Evolutionary conservation across 2,797 vertebrate species (phyloP), one percentile per base, ranked within the genome.

Genomic region (Nasua narica): DNA sequence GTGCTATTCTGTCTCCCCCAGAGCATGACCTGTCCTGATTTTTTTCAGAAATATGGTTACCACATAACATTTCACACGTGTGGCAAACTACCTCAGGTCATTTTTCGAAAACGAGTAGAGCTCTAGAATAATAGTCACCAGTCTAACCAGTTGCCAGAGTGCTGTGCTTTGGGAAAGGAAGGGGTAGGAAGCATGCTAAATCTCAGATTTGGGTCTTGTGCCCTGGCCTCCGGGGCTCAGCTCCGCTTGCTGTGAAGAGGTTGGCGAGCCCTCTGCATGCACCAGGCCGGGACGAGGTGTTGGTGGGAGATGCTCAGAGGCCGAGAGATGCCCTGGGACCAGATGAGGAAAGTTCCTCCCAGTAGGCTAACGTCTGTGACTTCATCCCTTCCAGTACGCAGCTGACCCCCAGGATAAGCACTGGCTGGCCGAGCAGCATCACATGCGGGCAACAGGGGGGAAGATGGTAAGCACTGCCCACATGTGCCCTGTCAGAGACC

Each of bases 401-500:
- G 99, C 99, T 0, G 99, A 99, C 96, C 99, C 99, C 0, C 99
- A 99, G 97, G 99, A 99, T 97, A 99, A 99, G 98, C 99, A 99
- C 98, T 99, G 99, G 99, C 98, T 99, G 98, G 99, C 99, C 15
- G 99, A 99, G 97, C 98, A 99, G 97, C 99, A 99, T 94, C 99
- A 99, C 98, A 99, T 99, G 99, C 99, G 99, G 97, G 99, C 99
- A 14, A 99, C 99, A 0, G 99, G 99, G 74, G 99, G 99, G 46
- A 99, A 99, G 98, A 99, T 99, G 99, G 99, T 99, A 98, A 99
- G 99, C 97, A 96, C 0, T 0, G 10, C 72, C 0, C 5, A 19
- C 58, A 65, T 0, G 1, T 2, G 35, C 58, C 37, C 86, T 91
- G 95, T 93, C n/a, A 46, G 16, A n/a, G 91, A 19, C 37, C n/a